Conservation (phyloP, 2,113 vertebrate species). For the Psittacara wagleri region DNA sequence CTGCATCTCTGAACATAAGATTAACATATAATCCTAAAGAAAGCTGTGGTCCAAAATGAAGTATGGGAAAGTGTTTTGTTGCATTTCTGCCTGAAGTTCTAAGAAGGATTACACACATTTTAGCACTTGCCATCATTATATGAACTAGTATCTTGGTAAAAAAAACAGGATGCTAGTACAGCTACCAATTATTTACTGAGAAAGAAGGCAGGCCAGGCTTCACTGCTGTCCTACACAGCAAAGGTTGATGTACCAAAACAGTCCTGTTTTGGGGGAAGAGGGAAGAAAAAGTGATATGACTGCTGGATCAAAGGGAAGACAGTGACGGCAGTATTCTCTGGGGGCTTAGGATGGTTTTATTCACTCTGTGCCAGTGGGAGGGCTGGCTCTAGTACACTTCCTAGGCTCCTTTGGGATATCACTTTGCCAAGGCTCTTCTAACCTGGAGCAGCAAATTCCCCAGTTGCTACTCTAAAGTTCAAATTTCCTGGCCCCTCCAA, state of each 20-base stretch:
- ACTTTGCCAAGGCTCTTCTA: not conserved
- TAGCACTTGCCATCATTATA: not conserved
- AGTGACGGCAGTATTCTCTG: not conserved
- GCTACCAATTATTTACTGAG: not conserved
- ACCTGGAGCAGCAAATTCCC: not conserved
- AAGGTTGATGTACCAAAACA: not conserved
- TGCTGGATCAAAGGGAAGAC: not conserved
- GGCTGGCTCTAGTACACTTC: not conserved
- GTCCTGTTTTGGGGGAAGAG: not conserved
- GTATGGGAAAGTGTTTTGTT: not conserved
- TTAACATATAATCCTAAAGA: not conserved
- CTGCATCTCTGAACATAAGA: not conserved
- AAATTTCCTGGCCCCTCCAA: not conserved
- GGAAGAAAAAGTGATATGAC: not conserved
- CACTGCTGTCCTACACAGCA: not conserved
- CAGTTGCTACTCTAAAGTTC: not conserved
- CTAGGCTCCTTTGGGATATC: not conserved
- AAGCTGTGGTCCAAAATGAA: not conserved
- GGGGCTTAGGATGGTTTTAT: not conserved
- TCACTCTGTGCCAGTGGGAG: not conserved
- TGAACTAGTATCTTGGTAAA: not conserved
- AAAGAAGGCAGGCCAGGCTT: not conserved
- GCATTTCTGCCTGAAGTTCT: not conserved
- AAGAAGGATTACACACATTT: not conserved
- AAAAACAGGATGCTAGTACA: not conserved